phyloP scores from a whole-genome alignment of 2,113 vertebrate genomes.

The Haemorhous mexicanus region DNA sequence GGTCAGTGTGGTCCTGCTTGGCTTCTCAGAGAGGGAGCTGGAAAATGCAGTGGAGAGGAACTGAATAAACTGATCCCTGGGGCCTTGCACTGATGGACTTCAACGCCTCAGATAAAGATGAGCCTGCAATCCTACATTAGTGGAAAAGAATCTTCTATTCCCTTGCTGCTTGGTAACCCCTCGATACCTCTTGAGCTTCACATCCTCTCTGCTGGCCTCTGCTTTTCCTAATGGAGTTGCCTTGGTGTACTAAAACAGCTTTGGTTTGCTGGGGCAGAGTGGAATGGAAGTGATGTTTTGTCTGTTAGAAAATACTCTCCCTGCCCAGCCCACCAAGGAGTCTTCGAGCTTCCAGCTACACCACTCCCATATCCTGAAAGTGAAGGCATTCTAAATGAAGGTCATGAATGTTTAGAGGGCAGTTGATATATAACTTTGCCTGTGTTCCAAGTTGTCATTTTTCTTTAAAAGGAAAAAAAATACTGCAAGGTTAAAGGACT shows the following conservation, averaged over 20 bases:
- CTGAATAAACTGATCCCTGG: background rate
- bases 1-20: background rate
- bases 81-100: background rate
- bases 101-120: background rate
- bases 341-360: background rate
- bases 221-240: background rate
- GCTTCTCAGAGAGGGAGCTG: background rate
- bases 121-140: background rate
- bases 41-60: background rate
- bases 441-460: constrained; percentile 15
- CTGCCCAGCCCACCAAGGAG: background rate
- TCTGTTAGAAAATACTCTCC: background rate
- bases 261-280: background rate
- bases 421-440: background rate
- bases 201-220: background rate
- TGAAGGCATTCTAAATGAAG: background rate
- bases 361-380: constrained; percentile 37
- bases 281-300: background rate
- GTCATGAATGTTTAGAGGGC: background rate
- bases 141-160: background rate
- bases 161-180: background rate
- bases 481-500: background rate
- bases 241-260: background rate
- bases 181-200: background rate
- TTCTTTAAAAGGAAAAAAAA: background rate